Evolutionary conservation across 2,797 vertebrate genomes (phyloP), one percentile per base, ranked within the genome.

Genomic region (Mycteria americana): DNA sequence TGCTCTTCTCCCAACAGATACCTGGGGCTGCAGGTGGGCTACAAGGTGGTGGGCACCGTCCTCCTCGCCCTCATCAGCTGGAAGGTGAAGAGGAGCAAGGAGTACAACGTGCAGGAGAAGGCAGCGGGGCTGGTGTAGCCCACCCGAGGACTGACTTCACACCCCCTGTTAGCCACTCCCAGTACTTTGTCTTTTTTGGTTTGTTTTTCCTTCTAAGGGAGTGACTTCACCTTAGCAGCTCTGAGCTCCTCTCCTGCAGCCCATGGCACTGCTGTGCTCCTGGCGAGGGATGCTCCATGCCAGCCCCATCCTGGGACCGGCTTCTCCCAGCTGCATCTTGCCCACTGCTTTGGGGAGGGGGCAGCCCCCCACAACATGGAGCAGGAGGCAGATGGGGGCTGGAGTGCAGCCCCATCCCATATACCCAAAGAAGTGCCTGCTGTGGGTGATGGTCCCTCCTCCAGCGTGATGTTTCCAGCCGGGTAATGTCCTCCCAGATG

Each of bases 1-100:
- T 8, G 48, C 63, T 89, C 86, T 89, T 95, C 57, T 93, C 64
- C 84, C 11, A 11, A 11, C 98, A 99, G 99, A 94, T 99, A 99
- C 94, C 95, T 99, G 90, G 99, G 99, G 85, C 97, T 99, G 82
- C 99, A 99, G 97, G 94, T 99, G 95, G 98, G 97, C n/a, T 99
- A 99, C 97, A 99, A 99, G 97, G 91, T 98, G 16, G 88, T 99
- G 96, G 99, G 99, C 33, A 95, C 98, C 6, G 2, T 98, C 63
- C 97, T 99, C 43, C 98, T 99, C 10, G 92, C 97, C 53, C 86
- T 99, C 65, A 97, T 98, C 95, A 97, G 98, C 63, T 99, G 99
- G 99, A 99, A 98, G 91, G 98, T 98, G 94, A 98, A 98, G 93
- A 98, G 98, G 84, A 99, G 98, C 85, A 98, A 98, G 88, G 98